Base-by-base conservation (phyloP, 2,888 invertebrate species). In the Rhabditophanes sp. region DNA sequence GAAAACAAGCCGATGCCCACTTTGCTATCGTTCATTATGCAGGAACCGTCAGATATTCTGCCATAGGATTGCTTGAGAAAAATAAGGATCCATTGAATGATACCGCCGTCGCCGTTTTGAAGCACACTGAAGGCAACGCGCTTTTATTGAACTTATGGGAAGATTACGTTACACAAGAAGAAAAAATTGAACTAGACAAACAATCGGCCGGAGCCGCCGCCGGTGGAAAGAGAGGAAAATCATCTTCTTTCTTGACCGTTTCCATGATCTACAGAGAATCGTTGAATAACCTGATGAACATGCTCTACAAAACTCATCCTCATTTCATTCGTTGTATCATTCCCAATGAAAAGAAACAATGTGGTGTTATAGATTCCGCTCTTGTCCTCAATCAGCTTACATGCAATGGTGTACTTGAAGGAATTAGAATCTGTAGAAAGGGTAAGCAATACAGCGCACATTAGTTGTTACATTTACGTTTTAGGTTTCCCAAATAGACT, bases 371-470 rank as follows among this genome's bases (percentile, higher is more conserved):
- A 68, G 93, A 96, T 73, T 85, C 93, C 54, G 83, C 82, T 68
- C 77, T 96, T 73, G 93, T 96, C 49, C 83, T 96, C 82, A 90
- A 96, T 74, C 96, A 96, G 77, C 78, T 96, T 70, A 90, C 90
- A 65, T 96, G 96, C 80, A 96, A 99, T 43, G 96, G 96, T 84
- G 96, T 96, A 75, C 82, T 96, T 77, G 96, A 99, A 80, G 96
- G 96, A 75, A 96, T 96, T 77, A 88, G 96, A 85, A 96, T 96
- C 76, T 96, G 96, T 75, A 82, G 96, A 75, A 73, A 74, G 53
- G 93, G n/a, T n/a, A n/a, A n/a, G n/a, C n/a, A n/a, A n/a, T n/a
- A n/a, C n/a, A n/a, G n/a, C n/a, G n/a, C n/a, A n/a, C n/a, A n/a
- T n/a, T n/a, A n/a, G n/a, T n/a, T n/a, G n/a, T n/a, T n/a, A n/a